These are phyloP conservation scores for Rotaria magnacalcarata DNA, from an alignment of 2,888 invertebrate genomes.

Conservation along the genomic window DNA sequence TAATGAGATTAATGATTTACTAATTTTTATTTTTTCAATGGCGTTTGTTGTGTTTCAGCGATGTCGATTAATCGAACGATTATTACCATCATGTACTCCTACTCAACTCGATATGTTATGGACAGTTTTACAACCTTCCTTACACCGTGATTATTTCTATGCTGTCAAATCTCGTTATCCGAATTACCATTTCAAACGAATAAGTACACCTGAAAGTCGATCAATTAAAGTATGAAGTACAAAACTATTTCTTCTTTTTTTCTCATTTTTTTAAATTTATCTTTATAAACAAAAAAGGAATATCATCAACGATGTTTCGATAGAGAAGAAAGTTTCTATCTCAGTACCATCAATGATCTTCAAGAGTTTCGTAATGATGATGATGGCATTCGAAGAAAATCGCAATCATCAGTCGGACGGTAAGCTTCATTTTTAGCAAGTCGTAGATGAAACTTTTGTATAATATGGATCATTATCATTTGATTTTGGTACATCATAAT, in stretches of 20 bases:
- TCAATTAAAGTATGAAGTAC: neutral
- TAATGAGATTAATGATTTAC: too few relatives aligned
- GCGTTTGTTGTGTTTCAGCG: neutral
- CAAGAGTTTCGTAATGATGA: slow-evolving; percentile 13
- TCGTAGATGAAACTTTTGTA: neutral
- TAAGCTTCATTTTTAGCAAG: neutral
- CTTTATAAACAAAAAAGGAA: neutral
- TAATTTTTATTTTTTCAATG: neutral
- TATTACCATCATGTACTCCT: neutral
- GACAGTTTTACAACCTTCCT: slow-evolving; percentile 42
- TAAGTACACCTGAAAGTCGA: slow-evolving; percentile 43
- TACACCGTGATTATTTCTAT: slow-evolving; percentile 43
- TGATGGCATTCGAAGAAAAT: neutral
- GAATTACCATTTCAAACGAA: slow-evolving; percentile 37
- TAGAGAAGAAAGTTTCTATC: slow-evolving; percentile 28
- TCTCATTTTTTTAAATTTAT: neutral
- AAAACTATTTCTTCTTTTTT: neutral
- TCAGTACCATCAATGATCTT: neutral
- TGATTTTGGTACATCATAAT: neutral
- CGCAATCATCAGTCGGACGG: neutral
- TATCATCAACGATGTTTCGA: neutral
- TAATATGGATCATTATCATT: neutral
- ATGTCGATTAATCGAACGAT: neutral
- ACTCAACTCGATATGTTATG: slow-evolving; percentile 42
- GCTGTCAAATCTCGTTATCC: slow-evolving; percentile 28